A percentile compares a stretch with the other conserved stretches of the same genome.
Conservation (phyloP, 2,888 invertebrate species). For the Hetaerina titia region DNA sequence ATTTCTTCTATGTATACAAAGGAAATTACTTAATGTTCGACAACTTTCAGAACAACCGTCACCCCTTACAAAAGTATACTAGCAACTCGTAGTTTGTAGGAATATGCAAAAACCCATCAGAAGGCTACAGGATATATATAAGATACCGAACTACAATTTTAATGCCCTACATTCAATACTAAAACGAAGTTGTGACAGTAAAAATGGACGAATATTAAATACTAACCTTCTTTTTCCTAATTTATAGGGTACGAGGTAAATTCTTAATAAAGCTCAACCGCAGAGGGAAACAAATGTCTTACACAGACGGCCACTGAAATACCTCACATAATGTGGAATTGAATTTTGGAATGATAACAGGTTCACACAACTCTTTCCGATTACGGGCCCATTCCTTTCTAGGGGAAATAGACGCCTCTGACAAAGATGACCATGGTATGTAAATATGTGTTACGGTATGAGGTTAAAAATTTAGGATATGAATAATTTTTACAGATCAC, state of each 20-base stretch:
- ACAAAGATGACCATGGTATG: background rate
- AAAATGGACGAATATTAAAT: background rate
- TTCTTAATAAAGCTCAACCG: background rate
- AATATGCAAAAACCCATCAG: background rate
- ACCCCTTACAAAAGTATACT: background rate
- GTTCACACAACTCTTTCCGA: background rate
- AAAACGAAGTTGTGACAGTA: background rate
- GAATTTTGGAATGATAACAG: background rate
- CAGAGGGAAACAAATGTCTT: background rate
- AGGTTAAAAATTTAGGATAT: too few relatives aligned
- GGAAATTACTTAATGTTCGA: background rate
- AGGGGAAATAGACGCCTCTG: background rate
- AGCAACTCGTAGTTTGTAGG: background rate
- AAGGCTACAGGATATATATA: background rate
- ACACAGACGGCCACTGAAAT: background rate
- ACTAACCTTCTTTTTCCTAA: background rate
- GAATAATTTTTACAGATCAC: too few relatives aligned
- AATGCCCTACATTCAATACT: background rate
- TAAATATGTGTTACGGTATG: too few relatives aligned
- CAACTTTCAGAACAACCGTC: background rate
- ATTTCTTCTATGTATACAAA: background rate
- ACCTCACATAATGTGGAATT: background rate
- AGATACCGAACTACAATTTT: background rate
- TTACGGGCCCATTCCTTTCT: background rate
- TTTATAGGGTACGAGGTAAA: background rate